Evolutionary conservation across 2,113 vertebrate genomes (phyloP).

Genomic region (Marcusenius ussheri): DNA sequence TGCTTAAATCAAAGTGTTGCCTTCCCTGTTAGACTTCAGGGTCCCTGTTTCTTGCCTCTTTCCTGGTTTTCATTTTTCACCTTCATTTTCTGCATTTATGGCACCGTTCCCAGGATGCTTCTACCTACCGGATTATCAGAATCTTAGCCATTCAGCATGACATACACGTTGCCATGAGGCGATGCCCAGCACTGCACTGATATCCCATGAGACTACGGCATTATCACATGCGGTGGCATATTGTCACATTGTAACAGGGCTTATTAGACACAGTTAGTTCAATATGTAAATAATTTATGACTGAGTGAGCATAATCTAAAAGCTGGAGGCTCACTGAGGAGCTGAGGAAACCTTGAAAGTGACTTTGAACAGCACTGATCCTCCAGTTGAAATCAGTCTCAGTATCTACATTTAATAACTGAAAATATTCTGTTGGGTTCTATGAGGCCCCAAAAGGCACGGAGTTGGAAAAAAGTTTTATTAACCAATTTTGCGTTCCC

Average conservation of each 20-base stretch:
- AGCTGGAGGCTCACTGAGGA: not conserved
- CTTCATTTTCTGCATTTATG: not conserved
- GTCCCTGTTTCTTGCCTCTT: not conserved
- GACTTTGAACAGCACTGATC: not conserved
- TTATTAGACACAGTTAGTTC: not conserved
- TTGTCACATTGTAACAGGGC: not conserved
- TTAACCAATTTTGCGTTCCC: not conserved
- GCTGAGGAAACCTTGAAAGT: not conserved
- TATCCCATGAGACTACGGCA: not conserved
- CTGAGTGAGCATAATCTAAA: not conserved
- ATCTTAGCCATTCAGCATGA: not conserved
- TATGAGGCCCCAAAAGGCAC: not conserved
- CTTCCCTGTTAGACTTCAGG: not conserved
- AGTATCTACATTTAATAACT: not conserved
- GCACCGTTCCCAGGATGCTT: not conserved
- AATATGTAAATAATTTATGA: not conserved
- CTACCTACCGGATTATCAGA: not conserved
- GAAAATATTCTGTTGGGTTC: not conserved
- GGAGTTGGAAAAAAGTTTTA: not conserved
- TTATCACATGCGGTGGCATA: not conserved
- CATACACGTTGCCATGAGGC: not conserved
- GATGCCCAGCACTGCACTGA: not conserved
- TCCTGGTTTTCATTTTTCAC: not conserved
- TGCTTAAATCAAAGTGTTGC: not conserved
- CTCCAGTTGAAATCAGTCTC: not conserved